Evolutionary conservation across 2,113 vertebrate species (phyloP).

Genomic region (Anguilla japonica): DNA sequence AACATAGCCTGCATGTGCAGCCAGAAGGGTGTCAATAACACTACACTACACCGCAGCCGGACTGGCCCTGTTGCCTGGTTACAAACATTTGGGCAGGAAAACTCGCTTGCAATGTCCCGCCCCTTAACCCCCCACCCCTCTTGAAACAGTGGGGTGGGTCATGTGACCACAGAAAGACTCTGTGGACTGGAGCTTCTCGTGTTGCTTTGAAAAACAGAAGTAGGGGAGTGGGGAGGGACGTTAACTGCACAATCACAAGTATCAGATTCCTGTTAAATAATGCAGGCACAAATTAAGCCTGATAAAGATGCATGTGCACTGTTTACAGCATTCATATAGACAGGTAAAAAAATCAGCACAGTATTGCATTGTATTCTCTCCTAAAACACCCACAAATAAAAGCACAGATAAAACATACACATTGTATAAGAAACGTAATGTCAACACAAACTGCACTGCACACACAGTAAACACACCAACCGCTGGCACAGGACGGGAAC

Average conservation of each 20-base stretch:
- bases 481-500: neutral
- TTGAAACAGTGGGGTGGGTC: constrained; percentile 51
- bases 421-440: neutral
- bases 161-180: constrained; percentile 51
- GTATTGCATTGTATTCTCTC: neutral
- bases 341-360: neutral
- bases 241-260: neutral
- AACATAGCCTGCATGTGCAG: constrained; percentile 59
- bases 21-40: constrained; percentile 70
- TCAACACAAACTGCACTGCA: neutral
- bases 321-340: neutral
- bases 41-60: constrained; percentile 55
- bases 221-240: neutral
- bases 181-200: constrained; percentile 16
- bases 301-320: neutral
- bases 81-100: constrained; percentile 75
- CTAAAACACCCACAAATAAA: neutral
- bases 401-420: neutral
- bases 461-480: neutral
- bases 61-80: constrained; percentile 72
- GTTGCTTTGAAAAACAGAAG: neutral
- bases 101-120: constrained; percentile 68
- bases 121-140: constrained; percentile 48
- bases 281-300: neutral
- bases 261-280: neutral